phyloP scores from a whole-genome alignment of 2,113 vertebrate genomes.

The Zosterops japonicus region DNA sequence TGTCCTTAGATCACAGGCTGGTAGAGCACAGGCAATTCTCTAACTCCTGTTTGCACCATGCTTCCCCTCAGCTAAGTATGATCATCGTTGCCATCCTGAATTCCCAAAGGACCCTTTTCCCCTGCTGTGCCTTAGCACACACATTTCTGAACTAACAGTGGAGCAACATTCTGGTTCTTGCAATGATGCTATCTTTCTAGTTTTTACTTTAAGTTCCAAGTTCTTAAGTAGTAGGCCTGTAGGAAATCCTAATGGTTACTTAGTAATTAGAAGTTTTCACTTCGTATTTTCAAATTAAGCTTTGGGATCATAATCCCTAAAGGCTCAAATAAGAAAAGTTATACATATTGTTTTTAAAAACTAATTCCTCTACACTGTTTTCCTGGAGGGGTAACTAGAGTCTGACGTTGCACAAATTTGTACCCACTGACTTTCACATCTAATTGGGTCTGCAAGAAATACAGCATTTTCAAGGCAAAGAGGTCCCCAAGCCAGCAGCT shows the following conservation, averaged over 20 bases:
- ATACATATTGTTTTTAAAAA: not conserved
- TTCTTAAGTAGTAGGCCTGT: not conserved
- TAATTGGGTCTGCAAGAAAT: not conserved
- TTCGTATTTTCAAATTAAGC: not conserved
- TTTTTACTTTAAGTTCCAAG: not conserved
- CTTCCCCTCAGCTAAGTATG: not conserved
- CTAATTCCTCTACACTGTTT: not conserved
- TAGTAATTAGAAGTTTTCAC: not conserved
- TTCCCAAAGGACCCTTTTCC: not conserved
- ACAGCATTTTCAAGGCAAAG: not conserved
- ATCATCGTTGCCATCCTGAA: not conserved
- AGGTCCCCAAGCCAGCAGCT: not conserved
- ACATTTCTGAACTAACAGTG: not conserved
- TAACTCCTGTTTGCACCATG: not conserved
- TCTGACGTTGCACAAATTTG: not conserved
- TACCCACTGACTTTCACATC: not conserved
- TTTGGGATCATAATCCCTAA: not conserved
- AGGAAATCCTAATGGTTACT: not conserved
- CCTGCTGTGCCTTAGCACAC: not conserved
- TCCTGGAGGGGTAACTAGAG: not conserved
- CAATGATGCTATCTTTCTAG: fast-evolving
- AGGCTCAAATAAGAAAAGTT: not conserved
- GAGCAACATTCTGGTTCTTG: not conserved
- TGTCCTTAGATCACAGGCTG: fast-evolving
- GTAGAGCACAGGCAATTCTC: not conserved